A percentile compares a stretch with the other conserved stretches of the same genome.
Evolutionary conservation across 2,113 vertebrate species (phyloP).

Genomic region (Daboia siamensis): DNA sequence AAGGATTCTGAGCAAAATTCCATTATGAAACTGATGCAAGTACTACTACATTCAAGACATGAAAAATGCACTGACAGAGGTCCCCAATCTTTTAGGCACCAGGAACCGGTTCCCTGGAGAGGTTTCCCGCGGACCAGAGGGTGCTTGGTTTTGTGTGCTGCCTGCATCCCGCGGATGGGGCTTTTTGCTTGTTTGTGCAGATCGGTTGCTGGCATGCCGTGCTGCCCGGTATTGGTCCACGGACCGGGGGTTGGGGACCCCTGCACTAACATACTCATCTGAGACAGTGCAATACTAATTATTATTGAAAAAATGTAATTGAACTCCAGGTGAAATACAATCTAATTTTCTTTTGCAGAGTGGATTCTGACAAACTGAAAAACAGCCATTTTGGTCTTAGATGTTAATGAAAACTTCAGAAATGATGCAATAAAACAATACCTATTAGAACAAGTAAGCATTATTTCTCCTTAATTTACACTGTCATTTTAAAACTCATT

Average conservation of each 20-base stretch:
- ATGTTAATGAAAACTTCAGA: conserved; percentile 82
- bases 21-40: background rate
- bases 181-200: too few species aligned
- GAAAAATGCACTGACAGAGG: background rate
- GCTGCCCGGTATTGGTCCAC: too few species aligned
- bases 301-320: background rate
- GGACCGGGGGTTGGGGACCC: too few species aligned
- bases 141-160: too few species aligned
- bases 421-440: conserved; percentile 78
- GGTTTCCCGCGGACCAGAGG: too few species aligned
- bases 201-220: too few species aligned
- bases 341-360: conserved; percentile 53
- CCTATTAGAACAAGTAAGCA: conserved; percentile 70
- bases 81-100: too few species aligned
- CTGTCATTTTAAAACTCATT: background rate
- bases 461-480: background rate
- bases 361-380: conserved; percentile 78
- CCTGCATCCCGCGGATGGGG: too few species aligned
- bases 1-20: background rate
- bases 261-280: background rate
- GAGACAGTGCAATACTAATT: background rate
- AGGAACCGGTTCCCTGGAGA: too few species aligned
- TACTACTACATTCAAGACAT: background rate
- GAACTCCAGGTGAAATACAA: background rate
- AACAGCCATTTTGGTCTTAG: conserved; percentile 75